phyloP scores from a whole-genome alignment of 2,113 vertebrate genomes.

The Crotophaga sulcirostris region DNA sequence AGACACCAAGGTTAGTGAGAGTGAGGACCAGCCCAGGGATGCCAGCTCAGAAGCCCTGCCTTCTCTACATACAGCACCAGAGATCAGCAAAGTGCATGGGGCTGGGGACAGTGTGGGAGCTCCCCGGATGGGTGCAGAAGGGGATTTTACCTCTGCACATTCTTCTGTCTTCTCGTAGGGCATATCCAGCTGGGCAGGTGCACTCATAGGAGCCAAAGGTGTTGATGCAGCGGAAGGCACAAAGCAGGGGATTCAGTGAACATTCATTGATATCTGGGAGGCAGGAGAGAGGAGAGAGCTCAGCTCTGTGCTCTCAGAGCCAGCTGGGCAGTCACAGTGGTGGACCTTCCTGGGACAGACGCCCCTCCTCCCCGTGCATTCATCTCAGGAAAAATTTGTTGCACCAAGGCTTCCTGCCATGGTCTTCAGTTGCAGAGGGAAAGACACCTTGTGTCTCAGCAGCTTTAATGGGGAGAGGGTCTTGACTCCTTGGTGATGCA shows the following conservation, averaged over 20 bases:
- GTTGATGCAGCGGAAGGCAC: constrained; percentile 95
- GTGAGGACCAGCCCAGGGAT: background rate
- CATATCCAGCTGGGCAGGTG: constrained; percentile 89
- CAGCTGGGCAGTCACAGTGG: background rate
- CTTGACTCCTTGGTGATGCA: background rate
- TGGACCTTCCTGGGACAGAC: background rate
- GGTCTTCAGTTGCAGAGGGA: background rate
- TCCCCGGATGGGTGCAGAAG: background rate
- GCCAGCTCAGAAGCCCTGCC: background rate
- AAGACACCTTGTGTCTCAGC: background rate
- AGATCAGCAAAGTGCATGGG: fast-evolving
- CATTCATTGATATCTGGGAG: constrained; percentile 91
- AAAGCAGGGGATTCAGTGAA: constrained; percentile 88
- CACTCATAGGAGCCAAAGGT: constrained; percentile 92
- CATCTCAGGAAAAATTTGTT: background rate
- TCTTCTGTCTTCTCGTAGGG: constrained; percentile 87
- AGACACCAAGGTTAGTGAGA: background rate
- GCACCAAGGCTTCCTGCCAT: background rate
- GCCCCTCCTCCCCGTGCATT: fast-evolving
- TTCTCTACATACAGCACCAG: background rate
- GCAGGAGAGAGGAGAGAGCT: background rate
- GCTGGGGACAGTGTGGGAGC: fast-evolving
- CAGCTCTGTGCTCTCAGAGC: background rate
- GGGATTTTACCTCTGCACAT: constrained; percentile 89
- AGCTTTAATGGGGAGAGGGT: background rate